Evolutionary conservation across 2,888 invertebrate genomes (phyloP).

Genomic region (Brachyptera putata): DNA sequence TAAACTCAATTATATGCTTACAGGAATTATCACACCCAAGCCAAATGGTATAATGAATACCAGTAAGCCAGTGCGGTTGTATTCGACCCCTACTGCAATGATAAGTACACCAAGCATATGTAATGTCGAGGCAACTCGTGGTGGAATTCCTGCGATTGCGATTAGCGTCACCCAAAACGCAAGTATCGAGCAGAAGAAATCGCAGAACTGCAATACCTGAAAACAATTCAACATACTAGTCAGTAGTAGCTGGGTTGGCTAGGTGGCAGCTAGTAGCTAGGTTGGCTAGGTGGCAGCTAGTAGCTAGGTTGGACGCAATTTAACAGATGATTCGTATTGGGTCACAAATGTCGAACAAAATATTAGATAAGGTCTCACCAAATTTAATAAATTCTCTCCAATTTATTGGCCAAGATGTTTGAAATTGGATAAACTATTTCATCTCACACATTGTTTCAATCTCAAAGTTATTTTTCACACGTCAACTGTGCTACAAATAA

Average conservation of each 20-base stretch:
- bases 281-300: neutral
- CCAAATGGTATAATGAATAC: conserved; percentile 50
- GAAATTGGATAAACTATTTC: too few species aligned
- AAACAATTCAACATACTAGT: conserved; percentile 15
- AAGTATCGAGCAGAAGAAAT: conserved; percentile 55
- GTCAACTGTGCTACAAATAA: too few species aligned
- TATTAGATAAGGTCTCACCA: too few species aligned
- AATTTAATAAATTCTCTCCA: too few species aligned
- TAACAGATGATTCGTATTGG: too few species aligned
- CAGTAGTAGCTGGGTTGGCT: neutral
- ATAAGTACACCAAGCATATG: conserved; percentile 52
- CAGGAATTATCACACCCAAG: conserved; percentile 42
- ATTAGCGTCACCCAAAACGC: conserved; percentile 58
- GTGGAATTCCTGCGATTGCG: conserved; percentile 49
- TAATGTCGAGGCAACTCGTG: conserved; percentile 44
- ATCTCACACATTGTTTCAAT: too few species aligned
- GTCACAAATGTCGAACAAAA: too few species aligned
- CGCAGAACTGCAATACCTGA: conserved; percentile 53
- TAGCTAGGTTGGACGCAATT: too few species aligned
- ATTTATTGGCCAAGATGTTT: too few species aligned
- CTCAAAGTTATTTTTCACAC: too few species aligned
- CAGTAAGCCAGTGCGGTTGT: conserved; percentile 49
- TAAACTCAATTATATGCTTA: conserved; percentile 34
- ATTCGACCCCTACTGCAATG: conserved; percentile 52
- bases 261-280: neutral